Conservation (phyloP, 2,888 invertebrate genomes). For the Lysandra coridon region DNA sequence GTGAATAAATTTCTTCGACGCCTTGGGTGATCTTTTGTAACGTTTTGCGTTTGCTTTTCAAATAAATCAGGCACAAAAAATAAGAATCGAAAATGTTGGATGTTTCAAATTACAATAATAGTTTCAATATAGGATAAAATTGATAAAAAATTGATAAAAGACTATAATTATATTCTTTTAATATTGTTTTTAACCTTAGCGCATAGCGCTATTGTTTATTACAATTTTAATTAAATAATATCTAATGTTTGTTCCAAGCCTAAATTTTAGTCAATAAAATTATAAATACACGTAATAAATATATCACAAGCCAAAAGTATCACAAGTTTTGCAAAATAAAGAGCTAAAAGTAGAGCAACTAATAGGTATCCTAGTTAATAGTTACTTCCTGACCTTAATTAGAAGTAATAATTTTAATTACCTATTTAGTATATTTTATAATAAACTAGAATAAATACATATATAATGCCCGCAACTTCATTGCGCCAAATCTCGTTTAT, state of each 20-base stretch:
- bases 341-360: background rate
- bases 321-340: slow-evolving; percentile 25
- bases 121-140: background rate
- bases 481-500: too few relatives aligned
- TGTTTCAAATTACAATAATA: background rate
- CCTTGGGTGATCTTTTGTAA: background rate
- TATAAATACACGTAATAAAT: background rate
- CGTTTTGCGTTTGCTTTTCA: background rate
- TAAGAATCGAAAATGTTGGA: background rate
- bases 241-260: background rate
- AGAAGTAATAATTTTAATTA: background rate
- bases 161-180: background rate
- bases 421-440: too few relatives aligned
- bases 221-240: background rate
- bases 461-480: too few relatives aligned
- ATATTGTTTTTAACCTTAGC: background rate
- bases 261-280: background rate
- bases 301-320: slow-evolving; percentile 29
- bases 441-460: too few relatives aligned
- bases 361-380: background rate
- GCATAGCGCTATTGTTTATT: background rate
- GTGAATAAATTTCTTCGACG: background rate
- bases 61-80: background rate
- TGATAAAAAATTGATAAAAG: background rate
- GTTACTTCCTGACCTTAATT: background rate